Evolutionary conservation across 1,140 invertebrate genomes (phyloP).

Genomic region (Pollicipes pollicipes): DNA sequence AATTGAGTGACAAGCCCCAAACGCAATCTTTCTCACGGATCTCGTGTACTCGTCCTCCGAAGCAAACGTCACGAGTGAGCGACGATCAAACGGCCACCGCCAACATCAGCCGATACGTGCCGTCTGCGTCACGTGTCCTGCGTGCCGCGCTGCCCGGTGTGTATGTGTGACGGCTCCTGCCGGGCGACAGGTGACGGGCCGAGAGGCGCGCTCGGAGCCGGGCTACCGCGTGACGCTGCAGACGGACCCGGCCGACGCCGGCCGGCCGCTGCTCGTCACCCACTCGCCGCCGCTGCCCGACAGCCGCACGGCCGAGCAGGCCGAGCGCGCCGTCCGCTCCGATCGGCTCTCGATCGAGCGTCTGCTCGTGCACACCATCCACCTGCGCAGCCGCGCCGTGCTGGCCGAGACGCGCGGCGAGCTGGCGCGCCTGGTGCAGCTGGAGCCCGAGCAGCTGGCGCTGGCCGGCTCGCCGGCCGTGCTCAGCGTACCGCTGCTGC

Average conservation of each 20-base stretch:
- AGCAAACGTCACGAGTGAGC: too few species aligned
- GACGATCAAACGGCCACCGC: too few species aligned
- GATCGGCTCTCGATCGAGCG: conserved; percentile 86
- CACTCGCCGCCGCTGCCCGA: background rate
- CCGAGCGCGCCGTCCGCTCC: conserved; percentile 57
- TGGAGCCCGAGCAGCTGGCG: conserved; percentile 30
- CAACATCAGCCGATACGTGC: too few species aligned
- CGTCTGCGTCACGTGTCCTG: too few species aligned
- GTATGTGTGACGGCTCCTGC: too few species aligned
- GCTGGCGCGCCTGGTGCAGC: conserved; percentile 41
- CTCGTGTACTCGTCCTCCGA: too few species aligned
- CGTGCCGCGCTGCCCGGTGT: too few species aligned
- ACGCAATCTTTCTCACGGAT: too few species aligned
- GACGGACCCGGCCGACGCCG: conserved; percentile 63
- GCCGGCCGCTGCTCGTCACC: conserved; percentile 35
- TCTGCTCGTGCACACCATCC: conserved; percentile 90
- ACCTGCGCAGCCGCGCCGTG: conserved; percentile 66
- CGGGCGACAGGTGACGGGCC: conserved; percentile 44
- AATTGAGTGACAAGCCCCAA: too few species aligned
- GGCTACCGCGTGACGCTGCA: conserved; percentile 75
- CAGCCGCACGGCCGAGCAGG: conserved; percentile 45
- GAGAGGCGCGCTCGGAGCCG: conserved; percentile 60
- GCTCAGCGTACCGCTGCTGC: conserved; percentile 67
- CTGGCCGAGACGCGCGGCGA: conserved; percentile 66
- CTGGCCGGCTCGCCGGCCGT: conserved; percentile 71